These are phyloP conservation scores for Pipa parva DNA, from an alignment of 2,113 vertebrate genomes.

Conservation along the genomic window DNA sequence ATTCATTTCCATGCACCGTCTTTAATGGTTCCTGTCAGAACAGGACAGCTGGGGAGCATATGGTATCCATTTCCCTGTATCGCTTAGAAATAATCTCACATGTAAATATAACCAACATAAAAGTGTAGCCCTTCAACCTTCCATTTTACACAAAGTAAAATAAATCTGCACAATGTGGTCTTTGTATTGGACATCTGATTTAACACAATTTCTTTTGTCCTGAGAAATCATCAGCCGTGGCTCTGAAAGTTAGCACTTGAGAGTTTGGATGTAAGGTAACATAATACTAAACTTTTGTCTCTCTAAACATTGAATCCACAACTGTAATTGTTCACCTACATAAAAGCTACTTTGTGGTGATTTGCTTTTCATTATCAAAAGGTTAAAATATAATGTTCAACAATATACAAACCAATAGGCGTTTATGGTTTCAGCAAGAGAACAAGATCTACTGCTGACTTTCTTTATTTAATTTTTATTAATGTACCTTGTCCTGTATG, in stretches of 20 bases:
- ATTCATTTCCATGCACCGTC: constrained; percentile 66
- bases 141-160: constrained; percentile 67
- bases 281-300: too few species aligned
- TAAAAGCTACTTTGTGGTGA: too few species aligned
- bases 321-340: too few species aligned
- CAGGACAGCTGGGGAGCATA: constrained; percentile 76
- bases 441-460: too few species aligned
- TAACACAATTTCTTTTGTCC: constrained; percentile 54
- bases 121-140: constrained; percentile 69
- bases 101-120: constrained; percentile 81
- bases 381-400: too few species aligned
- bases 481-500: too few species aligned
- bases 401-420: too few species aligned
- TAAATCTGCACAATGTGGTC: constrained; percentile 60
- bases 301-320: too few species aligned
- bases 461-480: too few species aligned
- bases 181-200: constrained; percentile 57
- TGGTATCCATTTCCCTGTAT: constrained; percentile 79
- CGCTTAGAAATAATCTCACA: constrained; percentile 75
- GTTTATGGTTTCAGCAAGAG: too few species aligned
- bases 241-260: not conserved
- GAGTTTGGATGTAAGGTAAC: too few species aligned
- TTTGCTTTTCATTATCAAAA: too few species aligned
- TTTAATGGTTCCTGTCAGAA: constrained; percentile 72
- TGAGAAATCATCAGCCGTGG: constrained; percentile 35